Evolutionary conservation across 2,888 invertebrate species (phyloP).

Genomic region (Apamea crenata): DNA sequence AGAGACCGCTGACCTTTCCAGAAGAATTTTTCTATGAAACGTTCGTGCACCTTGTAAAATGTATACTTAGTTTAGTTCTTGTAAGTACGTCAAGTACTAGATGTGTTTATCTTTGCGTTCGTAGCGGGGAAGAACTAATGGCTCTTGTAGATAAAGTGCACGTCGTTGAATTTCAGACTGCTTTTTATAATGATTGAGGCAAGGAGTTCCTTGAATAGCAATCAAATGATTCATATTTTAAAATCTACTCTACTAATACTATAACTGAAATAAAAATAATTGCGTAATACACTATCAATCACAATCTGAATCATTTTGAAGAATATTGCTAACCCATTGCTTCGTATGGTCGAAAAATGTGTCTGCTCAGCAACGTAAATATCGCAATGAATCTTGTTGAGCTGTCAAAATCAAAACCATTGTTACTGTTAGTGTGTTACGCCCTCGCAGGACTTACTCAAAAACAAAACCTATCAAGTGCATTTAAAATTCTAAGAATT

Average conservation of each 20-base stretch:
- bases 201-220: neutral
- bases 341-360: neutral
- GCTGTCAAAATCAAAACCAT: too few species aligned
- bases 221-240: slow-evolving; percentile 9
- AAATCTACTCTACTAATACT: neutral
- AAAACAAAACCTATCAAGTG: neutral
- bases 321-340: neutral
- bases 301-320: neutral
- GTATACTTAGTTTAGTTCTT: slow-evolving; percentile 9
- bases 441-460: neutral
- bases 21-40: slow-evolving; percentile 46
- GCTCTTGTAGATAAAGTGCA: slow-evolving; percentile 29
- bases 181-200: slow-evolving; percentile 2
- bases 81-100: slow-evolving; percentile 32
- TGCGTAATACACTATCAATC: neutral
- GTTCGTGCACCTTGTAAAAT: slow-evolving; percentile 29
- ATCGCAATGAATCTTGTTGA: too few species aligned
- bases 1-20: slow-evolving; percentile 65
- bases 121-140: slow-evolving; percentile 9
- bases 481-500: neutral
- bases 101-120: slow-evolving; percentile 48
- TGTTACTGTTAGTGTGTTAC: too few species aligned
- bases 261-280: neutral
- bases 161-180: slow-evolving; percentile 11
- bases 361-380: too few species aligned